Evolutionary conservation across 92 coral and sea anemone genomes (phyloP).

Genomic region (Pocillopora meandrina): DNA sequence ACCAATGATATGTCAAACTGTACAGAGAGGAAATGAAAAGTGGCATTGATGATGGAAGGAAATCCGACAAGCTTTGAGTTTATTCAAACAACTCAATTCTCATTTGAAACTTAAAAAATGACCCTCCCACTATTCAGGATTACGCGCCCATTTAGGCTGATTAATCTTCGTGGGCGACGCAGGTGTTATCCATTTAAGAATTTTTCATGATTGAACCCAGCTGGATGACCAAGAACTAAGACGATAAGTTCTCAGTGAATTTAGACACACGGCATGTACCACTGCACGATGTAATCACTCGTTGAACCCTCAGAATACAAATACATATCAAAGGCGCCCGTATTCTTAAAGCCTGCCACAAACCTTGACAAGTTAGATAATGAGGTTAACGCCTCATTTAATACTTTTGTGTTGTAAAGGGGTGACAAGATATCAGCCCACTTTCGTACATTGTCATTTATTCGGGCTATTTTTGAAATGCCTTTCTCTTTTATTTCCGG

Average conservation of each 20-base stretch:
- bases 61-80: constrained; percentile 11
- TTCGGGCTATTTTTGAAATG: not conserved
- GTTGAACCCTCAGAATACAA: too few relatives aligned
- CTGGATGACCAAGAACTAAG: too few relatives aligned
- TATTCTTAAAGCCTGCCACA: too few relatives aligned
- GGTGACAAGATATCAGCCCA: not conserved
- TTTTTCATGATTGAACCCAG: too few relatives aligned
- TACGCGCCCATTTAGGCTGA: not conserved
- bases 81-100: not conserved
- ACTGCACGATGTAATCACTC: too few relatives aligned
- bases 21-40: constrained; percentile 6
- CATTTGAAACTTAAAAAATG: not conserved
- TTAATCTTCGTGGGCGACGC: not conserved
- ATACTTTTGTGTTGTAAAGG: not conserved
- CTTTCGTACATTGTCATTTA: not conserved
- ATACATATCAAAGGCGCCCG: too few relatives aligned
- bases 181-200: too few relatives aligned
- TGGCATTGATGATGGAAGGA: constrained; percentile 28
- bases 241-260: too few relatives aligned
- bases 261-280: too few relatives aligned
- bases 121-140: not conserved
- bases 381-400: not conserved
- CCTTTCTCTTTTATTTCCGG: not conserved
- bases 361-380: not conserved
- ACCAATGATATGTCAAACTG: constrained; percentile 20